Evolutionary conservation across 2,888 invertebrate species (phyloP).

Genomic region (Trimorus sp.): DNA sequence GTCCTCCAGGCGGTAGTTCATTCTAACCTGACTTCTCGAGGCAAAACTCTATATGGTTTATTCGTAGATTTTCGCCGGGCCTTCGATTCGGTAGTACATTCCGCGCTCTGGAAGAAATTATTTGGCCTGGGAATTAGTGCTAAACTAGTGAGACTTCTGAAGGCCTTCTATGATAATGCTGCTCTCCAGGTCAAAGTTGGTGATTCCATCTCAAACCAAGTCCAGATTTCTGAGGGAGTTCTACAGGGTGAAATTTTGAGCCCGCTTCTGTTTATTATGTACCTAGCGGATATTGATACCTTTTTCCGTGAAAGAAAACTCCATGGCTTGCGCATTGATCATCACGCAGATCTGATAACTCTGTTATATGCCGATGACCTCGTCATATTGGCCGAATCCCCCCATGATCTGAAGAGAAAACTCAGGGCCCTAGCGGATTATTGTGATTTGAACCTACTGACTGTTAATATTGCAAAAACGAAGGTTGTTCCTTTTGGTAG

Average conservation of each 20-base stretch:
- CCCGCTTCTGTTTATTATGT: too few species aligned
- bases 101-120: background rate
- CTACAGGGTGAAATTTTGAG: too few species aligned
- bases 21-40: background rate
- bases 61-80: conserved; percentile 25
- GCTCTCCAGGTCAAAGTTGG: background rate
- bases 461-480: background rate
- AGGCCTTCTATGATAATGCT: background rate
- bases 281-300: too few species aligned
- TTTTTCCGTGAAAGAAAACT: too few species aligned
- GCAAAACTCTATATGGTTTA: background rate
- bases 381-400: conserved; percentile 51
- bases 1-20: background rate
- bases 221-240: too few species aligned
- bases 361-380: conserved; percentile 49
- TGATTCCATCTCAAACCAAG: too few species aligned
- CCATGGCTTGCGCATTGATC: too few species aligned
- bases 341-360: background rate
- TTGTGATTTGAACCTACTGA: conserved; percentile 42
- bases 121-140: background rate
- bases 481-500: too few species aligned
- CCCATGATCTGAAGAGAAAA: conserved; percentile 44
- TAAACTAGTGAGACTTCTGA: background rate
- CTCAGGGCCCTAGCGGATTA: conserved; percentile 45
- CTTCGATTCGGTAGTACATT: background rate